phyloP scores from a whole-genome alignment of 2,113 vertebrate genomes.

The Perca flavescens region DNA sequence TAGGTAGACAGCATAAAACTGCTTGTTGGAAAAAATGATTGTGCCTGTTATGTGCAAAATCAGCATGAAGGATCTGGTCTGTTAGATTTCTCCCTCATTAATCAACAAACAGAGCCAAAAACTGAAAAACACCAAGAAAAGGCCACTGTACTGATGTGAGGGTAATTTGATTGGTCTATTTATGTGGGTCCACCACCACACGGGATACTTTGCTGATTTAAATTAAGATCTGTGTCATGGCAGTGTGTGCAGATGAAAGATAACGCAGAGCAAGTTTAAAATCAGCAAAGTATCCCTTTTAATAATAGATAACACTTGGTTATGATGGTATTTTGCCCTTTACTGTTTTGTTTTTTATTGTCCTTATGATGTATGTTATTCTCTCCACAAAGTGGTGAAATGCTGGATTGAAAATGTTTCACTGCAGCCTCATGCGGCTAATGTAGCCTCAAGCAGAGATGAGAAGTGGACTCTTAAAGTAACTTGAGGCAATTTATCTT shows the following conservation, averaged over 20 bases:
- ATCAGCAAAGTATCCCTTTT: no score
- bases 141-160: neutral
- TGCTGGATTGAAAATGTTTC: neutral
- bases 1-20: slow-evolving; percentile 37
- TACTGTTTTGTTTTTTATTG: neutral
- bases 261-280: no score
- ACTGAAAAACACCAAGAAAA: slow-evolving; percentile 12
- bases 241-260: no score
- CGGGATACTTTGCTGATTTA: no score
- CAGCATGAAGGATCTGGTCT: slow-evolving; percentile 39
- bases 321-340: neutral
- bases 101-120: slow-evolving; percentile 45
- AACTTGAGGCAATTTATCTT: neutral
- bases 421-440: neutral
- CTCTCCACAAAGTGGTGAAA: neutral
- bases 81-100: slow-evolving; percentile 45
- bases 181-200: no score
- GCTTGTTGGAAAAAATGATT: slow-evolving; percentile 30
- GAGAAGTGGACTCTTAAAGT: neutral
- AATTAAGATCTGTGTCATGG: no score
- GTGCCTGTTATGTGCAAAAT: slow-evolving; percentile 41
- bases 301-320: neutral
- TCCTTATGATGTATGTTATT: neutral
- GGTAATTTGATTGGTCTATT: neutral
- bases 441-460: neutral